These are phyloP conservation scores for Helostoma temminkii DNA, from an alignment of 2,797 vertebrate genomes.

Conservation along the genomic window DNA sequence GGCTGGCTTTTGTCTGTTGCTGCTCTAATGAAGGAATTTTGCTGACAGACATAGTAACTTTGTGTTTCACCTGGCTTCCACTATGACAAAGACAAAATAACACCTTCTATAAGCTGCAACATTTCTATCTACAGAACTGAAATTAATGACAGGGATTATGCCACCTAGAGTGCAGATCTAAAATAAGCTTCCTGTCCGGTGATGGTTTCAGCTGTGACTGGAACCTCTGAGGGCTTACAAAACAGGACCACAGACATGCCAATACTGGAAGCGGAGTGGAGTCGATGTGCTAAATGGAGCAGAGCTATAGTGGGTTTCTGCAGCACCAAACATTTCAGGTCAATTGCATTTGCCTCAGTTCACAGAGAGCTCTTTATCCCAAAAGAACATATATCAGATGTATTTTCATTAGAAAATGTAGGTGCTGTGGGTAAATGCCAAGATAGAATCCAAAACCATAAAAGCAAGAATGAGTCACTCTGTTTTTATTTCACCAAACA, in stretches of 20 bases:
- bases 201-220: slow-evolving; percentile 54
- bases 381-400: background rate
- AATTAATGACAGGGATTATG: slow-evolving; percentile 14
- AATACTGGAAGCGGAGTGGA: slow-evolving; percentile 29
- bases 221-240: slow-evolving; percentile 46
- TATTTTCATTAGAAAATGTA: slow-evolving; percentile 8
- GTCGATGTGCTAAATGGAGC: slow-evolving; percentile 62
- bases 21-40: background rate
- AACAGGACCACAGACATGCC: slow-evolving; percentile 41
- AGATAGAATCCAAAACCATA: slow-evolving; percentile 3
- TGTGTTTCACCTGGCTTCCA: background rate
- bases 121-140: slow-evolving; percentile 19
- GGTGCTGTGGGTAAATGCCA: slow-evolving; percentile 11
- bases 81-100: slow-evolving; percentile 8
- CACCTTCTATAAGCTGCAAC: slow-evolving; percentile 22
- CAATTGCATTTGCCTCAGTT: slow-evolving; percentile 44
- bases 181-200: slow-evolving; percentile 51
- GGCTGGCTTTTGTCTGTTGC: background rate
- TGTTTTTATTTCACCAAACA: slow-evolving; percentile 43
- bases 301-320: slow-evolving; percentile 45
- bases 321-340: slow-evolving; percentile 57
- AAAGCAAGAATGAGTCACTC: slow-evolving; percentile 41
- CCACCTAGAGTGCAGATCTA: slow-evolving; percentile 39
- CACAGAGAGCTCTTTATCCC: background rate
- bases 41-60: background rate